phyloP scores from a whole-genome alignment of 2,888 invertebrate species.

The Allygus modestus region DNA sequence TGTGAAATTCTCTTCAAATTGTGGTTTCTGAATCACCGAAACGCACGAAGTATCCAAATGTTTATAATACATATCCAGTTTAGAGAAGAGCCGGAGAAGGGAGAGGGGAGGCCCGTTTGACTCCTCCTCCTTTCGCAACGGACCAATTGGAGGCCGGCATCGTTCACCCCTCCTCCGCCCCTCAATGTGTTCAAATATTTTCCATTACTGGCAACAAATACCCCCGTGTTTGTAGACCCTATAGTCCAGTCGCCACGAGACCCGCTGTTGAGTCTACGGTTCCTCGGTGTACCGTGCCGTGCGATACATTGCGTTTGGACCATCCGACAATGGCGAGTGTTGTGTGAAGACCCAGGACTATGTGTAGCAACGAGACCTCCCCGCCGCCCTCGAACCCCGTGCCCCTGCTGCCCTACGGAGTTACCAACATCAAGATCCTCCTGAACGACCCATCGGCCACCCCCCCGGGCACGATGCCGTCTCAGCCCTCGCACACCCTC shows the following conservation, averaged over 20 bases:
- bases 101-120: conserved; percentile 4
- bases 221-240: conserved; percentile 48
- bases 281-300: conserved; percentile 11
- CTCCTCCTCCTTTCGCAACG: neutral
- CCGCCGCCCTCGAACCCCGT: conserved; percentile 46
- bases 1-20: conserved; percentile 45
- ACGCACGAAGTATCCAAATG: conserved; percentile 58
- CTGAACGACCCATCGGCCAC: conserved; percentile 55
- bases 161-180: conserved; percentile 39
- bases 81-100: conserved; percentile 31
- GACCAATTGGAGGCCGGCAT: conserved; percentile 10
- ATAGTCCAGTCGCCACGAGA: conserved; percentile 25
- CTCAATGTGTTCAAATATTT: conserved; percentile 56
- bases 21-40: conserved; percentile 51
- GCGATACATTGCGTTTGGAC: neutral
- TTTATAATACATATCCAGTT: conserved; percentile 60
- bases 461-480: neutral
- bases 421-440: conserved; percentile 62
- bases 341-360: neutral
- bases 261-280: conserved; percentile 8
- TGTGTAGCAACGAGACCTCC: conserved; percentile 62
- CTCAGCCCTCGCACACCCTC: conserved; percentile 20
- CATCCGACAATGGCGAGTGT: neutral
- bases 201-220: conserved; percentile 57
- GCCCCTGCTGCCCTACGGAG: conserved; percentile 62